Conservation (phyloP, 2,797 vertebrate species). For the Bradypus variegatus region DNA sequence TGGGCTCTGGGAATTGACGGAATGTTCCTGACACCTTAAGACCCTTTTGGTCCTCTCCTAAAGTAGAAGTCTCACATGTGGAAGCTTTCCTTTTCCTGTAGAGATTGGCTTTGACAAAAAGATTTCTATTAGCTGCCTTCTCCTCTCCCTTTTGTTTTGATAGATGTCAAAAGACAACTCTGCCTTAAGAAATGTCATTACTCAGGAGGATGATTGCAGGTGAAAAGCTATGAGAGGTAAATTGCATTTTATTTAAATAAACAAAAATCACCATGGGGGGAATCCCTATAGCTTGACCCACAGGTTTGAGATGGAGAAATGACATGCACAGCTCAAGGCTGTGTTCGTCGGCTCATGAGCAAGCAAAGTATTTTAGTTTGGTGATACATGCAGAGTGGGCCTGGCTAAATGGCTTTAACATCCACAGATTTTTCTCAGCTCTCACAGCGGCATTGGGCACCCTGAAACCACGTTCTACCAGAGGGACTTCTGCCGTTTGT, state of each 20-base stretch:
- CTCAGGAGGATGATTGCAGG: constrained; percentile 61
- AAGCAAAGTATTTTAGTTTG: not conserved
- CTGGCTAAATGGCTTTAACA: not conserved
- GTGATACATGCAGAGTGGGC: not conserved
- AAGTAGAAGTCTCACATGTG: not conserved
- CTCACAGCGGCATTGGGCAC: not conserved
- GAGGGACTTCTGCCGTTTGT: not conserved
- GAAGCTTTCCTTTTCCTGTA: not conserved
- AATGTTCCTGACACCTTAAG: not conserved
- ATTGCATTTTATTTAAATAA: constrained; percentile 65
- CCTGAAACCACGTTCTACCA: not conserved
- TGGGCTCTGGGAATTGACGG: not conserved
- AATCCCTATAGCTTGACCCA: not conserved
- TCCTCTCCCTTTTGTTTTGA: constrained; percentile 63
- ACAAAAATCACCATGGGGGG: constrained; percentile 41
- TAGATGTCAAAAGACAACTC: constrained; percentile 62
- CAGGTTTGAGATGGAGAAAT: not conserved
- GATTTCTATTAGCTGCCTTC: constrained; percentile 6
- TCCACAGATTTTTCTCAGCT: not conserved
- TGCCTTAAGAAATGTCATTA: constrained; percentile 68
- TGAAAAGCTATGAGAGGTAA: constrained; percentile 67
- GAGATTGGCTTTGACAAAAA: constrained; percentile 29
- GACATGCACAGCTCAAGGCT: not conserved
- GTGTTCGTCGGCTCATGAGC: not conserved
- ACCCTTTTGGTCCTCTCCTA: not conserved